Base-by-base conservation (phyloP, 2,888 invertebrate genomes). In the Ctenicera cuprea region DNA sequence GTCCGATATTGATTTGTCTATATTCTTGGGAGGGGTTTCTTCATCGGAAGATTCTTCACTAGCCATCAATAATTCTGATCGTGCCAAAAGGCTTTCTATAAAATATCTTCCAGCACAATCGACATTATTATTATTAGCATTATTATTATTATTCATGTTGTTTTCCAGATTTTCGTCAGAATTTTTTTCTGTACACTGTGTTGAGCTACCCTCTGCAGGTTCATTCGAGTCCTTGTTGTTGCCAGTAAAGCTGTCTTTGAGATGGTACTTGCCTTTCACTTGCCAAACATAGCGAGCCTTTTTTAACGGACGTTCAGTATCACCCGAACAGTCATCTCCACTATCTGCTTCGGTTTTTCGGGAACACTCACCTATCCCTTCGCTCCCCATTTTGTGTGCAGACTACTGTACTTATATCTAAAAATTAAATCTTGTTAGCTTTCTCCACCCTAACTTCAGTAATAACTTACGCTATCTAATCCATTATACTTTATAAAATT, bases 221-320 rank as follows among this genome's bases (percentile, higher is more conserved):
- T 38, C 38, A 68, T 45, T 76, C 59, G 48, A 69, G 33, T 62
- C 65, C 50, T 48, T 72, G 45, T 68, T 76, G 16, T 67, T 64
- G 37, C 74, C 77, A 69, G 78, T 75, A 11, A 75, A 72, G 74
- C 87, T 87, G 76, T 89, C 88, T 86, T 89, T 91, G 77, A 91
- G 85, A 83, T 91, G 90, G 83, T 90, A 89, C 88, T 90, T 87
- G 63, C 92, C 92, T 86, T 92, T 92, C 73, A 92, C 90, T 88
- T 92, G 91, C 92, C 92, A 92, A 68, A 91, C 89, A 86, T 90
- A 92, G 80, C 90, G 88, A 72, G 92, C 92, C 86, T 92, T 92
- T 85, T 92, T 92, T 79, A 91, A 88, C 82, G 91, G 91, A 86
- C 90, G 89, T 81, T 90, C 90, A 71, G 87, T 86, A 78, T 89